A percentile compares a stretch with the other conserved stretches of the same genome.
Evolutionary conservation across 2,888 invertebrate genomes (phyloP).

Genomic region (Aleiodes alternator): DNA sequence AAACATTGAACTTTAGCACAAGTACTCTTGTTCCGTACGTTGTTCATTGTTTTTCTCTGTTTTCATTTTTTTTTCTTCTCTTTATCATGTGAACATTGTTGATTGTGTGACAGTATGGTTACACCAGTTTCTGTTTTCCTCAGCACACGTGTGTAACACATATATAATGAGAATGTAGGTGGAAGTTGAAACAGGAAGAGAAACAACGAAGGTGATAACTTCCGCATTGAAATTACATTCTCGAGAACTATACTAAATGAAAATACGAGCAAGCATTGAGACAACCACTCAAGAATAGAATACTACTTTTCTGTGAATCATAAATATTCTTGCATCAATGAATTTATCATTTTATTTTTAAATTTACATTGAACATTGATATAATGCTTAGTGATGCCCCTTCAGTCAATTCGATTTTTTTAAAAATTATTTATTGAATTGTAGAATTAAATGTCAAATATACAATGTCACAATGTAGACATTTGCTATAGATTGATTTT

Average conservation of each 20-base stretch:
- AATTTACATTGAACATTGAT: no score
- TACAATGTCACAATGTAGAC: slow-evolving; percentile 15
- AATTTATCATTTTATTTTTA: no score
- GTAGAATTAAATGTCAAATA: slow-evolving; percentile 1
- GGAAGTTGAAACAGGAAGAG: slow-evolving; percentile 12
- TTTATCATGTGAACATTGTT: slow-evolving; percentile 18
- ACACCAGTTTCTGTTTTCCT: slow-evolving; percentile 4
- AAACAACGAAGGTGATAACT: slow-evolving; percentile 8
- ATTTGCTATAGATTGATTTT: not conserved
- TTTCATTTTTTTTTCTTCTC: no score
- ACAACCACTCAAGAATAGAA: no score
- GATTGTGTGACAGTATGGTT: slow-evolving; percentile 5
- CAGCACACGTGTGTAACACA: slow-evolving; percentile 7
- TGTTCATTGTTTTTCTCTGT: not conserved
- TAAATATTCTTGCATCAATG: no score
- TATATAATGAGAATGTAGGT: slow-evolving; percentile 2
- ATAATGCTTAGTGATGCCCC: no score
- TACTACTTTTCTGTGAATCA: no score
- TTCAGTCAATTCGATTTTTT: no score
- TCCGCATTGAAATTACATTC: slow-evolving; percentile 27
- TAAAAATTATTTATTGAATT: no score
- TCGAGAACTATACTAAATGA: slow-evolving; percentile 8
- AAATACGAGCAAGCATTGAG: not conserved
- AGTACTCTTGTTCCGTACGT: slow-evolving; percentile 6
- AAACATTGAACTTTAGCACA: slow-evolving; percentile 21